Percentiles rank a stretch among this genome's conserved stretches.
These are phyloP conservation scores for Heloderma charlesbogerti DNA, from an alignment of 2,113 vertebrate genomes.

Conservation along the genomic window DNA sequence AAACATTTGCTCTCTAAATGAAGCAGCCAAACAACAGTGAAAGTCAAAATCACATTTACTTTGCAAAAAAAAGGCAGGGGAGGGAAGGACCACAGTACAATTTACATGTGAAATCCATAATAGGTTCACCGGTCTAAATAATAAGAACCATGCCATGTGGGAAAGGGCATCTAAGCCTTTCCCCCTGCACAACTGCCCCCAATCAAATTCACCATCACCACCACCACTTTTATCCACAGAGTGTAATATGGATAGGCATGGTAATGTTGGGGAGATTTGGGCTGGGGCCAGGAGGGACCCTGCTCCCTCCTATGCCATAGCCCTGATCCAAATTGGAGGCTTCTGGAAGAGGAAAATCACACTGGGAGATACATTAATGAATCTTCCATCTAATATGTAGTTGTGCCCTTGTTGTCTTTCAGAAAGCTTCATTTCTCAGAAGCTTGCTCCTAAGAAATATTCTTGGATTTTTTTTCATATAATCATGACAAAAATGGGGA, in stretches of 20 bases:
- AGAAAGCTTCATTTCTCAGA: accelerated
- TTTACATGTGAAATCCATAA: neutral
- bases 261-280: neutral
- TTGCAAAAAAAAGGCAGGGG: accelerated
- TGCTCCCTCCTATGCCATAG: neutral
- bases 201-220: neutral
- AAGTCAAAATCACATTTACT: neutral
- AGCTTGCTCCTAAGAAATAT: accelerated
- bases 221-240: neutral
- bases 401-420: neutral
- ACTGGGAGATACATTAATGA: neutral
- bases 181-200: neutral
- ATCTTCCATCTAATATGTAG: neutral
- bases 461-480: accelerated
- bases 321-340: neutral
- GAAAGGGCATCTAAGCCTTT: neutral
- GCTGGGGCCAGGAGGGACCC: too few relatives aligned
- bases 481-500: accelerated
- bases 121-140: too few relatives aligned
- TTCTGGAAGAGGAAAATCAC: neutral
- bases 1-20: accelerated
- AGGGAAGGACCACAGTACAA: too few relatives aligned
- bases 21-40: neutral
- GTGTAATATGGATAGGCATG: neutral
- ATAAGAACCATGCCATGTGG: too few relatives aligned